Base-by-base conservation (phyloP, 37 sponge, comb jelly and placozoan genomes). In the Halisarca cf. caerulea region DNA sequence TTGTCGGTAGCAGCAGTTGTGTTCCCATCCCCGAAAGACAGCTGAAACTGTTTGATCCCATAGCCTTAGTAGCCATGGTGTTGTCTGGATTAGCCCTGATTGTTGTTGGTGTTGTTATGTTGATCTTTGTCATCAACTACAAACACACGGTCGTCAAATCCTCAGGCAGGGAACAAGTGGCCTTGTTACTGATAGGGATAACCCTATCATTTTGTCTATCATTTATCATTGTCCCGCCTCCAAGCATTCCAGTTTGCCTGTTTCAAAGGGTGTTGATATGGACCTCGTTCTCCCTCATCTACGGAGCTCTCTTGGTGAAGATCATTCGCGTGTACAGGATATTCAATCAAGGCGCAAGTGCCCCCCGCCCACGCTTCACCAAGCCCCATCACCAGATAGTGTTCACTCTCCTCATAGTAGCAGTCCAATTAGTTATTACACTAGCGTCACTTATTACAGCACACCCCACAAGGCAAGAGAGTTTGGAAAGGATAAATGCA, bases 111-210 rank as follows among this genome's bases (percentile, higher is more conserved):
- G 25, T 80, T 1, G 80, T 85, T 0, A 30, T 24, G 18, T 38
- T 84, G 18, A 79, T 85, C 8, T 91, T 86, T 34, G 69, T 39
- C 15, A 58, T 72, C 36, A 82, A 55, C 64, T 89, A 87, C 85
- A 89, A 83, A 8, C 88, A 91, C 9, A 77, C 95, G 3, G 80
- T 94, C 8, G 89, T 94, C 24, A 91, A 90, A 51, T 91, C 95
- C 17, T 94, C 95, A 35, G 91, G 95, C 23, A 71, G 95, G 5
- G 95, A 94, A 70, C 95, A 90, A 51, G 88, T 91, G 82, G 70
- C 78, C 8, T 51, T 88, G 1, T 53, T 94, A 0, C 85, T 91
- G 24, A 55, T 80, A 23, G 95, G 95, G 20, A 89, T 94, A 8
- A 37, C 84, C 39, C 69, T 85, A 17, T 86, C 83, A 71, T 94